Evolutionary conservation across 35 echinoderm and acorn worm genomes (phyloP), one percentile per base, ranked within the genome.

Genomic region (Chiridota heheva): DNA sequence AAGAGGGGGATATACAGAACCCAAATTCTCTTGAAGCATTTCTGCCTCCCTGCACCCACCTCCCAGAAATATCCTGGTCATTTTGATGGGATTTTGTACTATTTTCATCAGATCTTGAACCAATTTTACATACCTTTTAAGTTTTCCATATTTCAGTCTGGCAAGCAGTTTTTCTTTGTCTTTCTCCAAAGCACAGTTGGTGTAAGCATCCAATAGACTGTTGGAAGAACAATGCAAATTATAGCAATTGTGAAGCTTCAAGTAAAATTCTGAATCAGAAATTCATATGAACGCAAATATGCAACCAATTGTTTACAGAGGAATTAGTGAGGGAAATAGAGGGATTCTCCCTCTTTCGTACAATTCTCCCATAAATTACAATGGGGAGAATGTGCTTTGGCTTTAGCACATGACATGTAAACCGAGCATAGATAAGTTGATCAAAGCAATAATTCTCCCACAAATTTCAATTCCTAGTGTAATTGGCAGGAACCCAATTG

Each of bases 161-260:
- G 93, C 83, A 39, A 96, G 48, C 44, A 96, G 66, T 71, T 91
- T 96, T 38, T 87, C 83, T 37, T 71, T 46, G 42, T 96, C 87
- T 22, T 68, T 72, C 18, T 76, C 33, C 24, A 87, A 15, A 13
- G 53, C 77, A 86, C 93, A 96, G 3, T 74, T 1, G 16, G 58
- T 51, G 63, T 96, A 96, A 15, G 93, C 93, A 33, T 65, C 80
- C 8, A 96, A 29, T 15, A 96, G 80, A 59, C 93, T 96, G 44
- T n/a, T 62, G 17, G 0, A 28, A 64, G 42, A 25, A 22, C 16
- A 70, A 66, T 75, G 39, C 17, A 6, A 49, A 22, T 47, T 28
- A 75, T 75, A 75, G 3, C 16, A 64, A 17, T 64, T 12, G n/a
- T 12, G 47, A 12, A 12, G 7, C 12, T 64, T 17, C 29, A 17